Percentiles rank a stretch among this genome's conserved stretches.
phyloP scores from a whole-genome alignment of 2,113 vertebrate species.

The Seriola rivoliana region DNA sequence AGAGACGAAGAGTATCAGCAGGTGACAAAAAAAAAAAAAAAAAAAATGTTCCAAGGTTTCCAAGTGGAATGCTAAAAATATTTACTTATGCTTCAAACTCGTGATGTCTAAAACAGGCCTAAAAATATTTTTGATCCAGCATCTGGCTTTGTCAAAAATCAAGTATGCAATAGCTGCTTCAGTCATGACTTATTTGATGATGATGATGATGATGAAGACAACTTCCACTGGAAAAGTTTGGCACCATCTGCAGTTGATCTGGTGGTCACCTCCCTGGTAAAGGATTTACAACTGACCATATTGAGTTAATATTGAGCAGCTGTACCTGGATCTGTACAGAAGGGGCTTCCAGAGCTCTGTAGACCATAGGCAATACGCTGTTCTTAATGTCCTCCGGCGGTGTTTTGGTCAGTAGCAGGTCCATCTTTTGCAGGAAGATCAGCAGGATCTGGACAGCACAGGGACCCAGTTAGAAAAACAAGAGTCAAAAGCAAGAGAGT shows the following conservation, averaged over 20 bases:
- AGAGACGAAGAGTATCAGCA: not conserved
- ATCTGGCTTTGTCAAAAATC: not conserved
- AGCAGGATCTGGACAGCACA: constrained; percentile 89
- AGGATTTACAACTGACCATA: not conserved
- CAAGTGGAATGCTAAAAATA: constrained; percentile 15
- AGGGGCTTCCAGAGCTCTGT: constrained; percentile 96
- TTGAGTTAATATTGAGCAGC: not conserved
- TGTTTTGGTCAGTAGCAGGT: constrained; percentile 96
- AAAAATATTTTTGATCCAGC: not conserved
- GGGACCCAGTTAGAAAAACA: not conserved
- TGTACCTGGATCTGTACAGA: constrained; percentile 98
- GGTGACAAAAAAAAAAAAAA: not conserved
- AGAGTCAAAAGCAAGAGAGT: not conserved
- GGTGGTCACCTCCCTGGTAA: not conserved
- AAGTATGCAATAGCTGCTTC: not conserved
- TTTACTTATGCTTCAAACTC: not conserved
- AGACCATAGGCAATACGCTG: constrained; percentile 96
- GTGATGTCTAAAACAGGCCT: not conserved
- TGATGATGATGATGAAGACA: not conserved
- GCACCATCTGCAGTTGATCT: not conserved
- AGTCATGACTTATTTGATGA: not conserved
- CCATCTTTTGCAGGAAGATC: constrained; percentile 99
- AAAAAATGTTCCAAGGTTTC: not conserved
- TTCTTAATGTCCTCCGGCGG: constrained; percentile 97
- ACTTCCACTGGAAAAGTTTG: not conserved